Evolutionary conservation across 2,113 vertebrate species (phyloP).

Genomic region (Oreochromis spilurus): DNA sequence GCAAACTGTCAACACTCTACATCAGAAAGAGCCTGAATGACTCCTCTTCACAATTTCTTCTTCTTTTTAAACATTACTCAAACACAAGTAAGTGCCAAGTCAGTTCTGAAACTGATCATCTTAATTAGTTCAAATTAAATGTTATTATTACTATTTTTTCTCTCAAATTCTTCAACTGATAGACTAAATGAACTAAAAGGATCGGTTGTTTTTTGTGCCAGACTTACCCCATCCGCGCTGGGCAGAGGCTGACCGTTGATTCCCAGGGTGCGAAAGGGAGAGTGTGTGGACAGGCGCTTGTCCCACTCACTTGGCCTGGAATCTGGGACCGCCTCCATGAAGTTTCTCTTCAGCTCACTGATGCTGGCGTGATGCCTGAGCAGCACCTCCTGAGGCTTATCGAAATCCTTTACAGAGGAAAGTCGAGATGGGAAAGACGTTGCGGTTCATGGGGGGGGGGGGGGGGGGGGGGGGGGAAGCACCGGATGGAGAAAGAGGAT

Average conservation of each 20-base stretch:
- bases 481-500: background rate
- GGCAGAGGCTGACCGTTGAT: slow-evolving; percentile 64
- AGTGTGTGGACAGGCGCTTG: slow-evolving; percentile 91
- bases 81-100: background rate
- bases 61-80: background rate
- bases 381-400: slow-evolving; percentile 88
- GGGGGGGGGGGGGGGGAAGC: background rate
- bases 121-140: background rate
- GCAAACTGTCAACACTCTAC: background rate
- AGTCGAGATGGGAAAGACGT: background rate
- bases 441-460: background rate
- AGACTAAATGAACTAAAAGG: background rate
- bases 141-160: background rate
- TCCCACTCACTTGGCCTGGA: slow-evolving; percentile 92
- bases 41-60: background rate
- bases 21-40: background rate
- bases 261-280: slow-evolving; percentile 79
- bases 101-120: background rate
- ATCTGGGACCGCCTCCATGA: slow-evolving; percentile 90
- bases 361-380: slow-evolving; percentile 92
- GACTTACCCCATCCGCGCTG: slow-evolving; percentile 84
- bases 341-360: slow-evolving; percentile 93
- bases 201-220: background rate
- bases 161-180: background rate
- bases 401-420: slow-evolving; percentile 77